phyloP scores from a whole-genome alignment of 2,888 invertebrate genomes.

The Nebria brevicollis region DNA sequence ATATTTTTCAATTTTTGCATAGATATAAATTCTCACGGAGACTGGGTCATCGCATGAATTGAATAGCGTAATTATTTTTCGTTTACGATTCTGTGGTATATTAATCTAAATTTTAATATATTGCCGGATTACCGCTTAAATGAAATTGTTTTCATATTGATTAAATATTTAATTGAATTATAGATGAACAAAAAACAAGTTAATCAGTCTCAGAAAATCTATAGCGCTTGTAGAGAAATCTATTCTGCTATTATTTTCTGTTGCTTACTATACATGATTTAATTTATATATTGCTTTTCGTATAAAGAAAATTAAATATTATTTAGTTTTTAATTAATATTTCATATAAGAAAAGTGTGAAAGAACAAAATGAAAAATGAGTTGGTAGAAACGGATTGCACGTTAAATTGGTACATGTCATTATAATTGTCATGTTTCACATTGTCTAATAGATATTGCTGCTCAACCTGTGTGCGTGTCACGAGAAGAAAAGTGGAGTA shows the following conservation, averaged over 20 bases:
- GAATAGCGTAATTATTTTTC: constrained; percentile 16
- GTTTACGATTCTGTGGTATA: constrained; percentile 9
- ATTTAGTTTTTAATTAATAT: too few relatives aligned
- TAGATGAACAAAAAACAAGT: neutral
- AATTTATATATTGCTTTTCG: too few relatives aligned
- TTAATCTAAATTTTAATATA: constrained; percentile 11
- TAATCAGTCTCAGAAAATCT: too few relatives aligned
- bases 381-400: neutral
- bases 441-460: neutral
- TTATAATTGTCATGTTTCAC: neutral
- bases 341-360: neutral
- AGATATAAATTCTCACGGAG: neutral
- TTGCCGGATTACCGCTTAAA: constrained; percentile 5
- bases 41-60: constrained; percentile 9
- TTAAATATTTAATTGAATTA: neutral
- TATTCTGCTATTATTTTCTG: too few relatives aligned
- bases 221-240: too few relatives aligned
- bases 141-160: neutral
- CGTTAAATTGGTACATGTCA: neutral
- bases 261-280: neutral
- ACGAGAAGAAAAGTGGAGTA: constrained; percentile 45
- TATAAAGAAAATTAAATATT: too few relatives aligned
- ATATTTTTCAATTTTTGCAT: neutral
- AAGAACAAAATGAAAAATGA: neutral
- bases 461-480: constrained; percentile 29